phyloP scores from a whole-genome alignment of 2,113 vertebrate species.

The Glaucidium brasilianum region DNA sequence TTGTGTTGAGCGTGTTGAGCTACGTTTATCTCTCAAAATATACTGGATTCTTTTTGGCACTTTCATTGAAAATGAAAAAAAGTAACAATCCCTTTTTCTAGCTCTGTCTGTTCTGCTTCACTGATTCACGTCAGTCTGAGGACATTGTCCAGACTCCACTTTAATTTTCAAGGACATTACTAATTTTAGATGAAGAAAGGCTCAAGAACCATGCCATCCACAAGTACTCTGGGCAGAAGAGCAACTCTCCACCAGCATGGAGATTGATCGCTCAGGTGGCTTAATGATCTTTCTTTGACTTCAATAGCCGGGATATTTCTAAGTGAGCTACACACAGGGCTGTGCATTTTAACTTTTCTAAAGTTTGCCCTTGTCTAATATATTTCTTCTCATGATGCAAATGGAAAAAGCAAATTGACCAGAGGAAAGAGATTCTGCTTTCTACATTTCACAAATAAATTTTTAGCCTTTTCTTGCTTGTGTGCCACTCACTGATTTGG shows the following conservation, averaged over 20 bases:
- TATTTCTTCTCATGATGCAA: background rate
- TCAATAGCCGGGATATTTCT: background rate
- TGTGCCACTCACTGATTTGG: background rate
- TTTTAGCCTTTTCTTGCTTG: background rate
- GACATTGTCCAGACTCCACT: background rate
- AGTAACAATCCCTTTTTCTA: background rate
- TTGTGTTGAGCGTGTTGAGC: background rate
- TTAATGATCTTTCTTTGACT: constrained; percentile 1
- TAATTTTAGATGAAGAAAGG: constrained; percentile 4
- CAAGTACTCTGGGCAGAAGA: background rate
- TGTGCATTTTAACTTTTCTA: background rate
- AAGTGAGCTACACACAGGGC: background rate
- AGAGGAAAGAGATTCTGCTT: background rate
- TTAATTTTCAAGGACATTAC: constrained; percentile 11
- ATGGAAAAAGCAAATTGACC: background rate
- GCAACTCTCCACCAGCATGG: background rate
- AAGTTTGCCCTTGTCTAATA: background rate
- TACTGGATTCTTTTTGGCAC: background rate
- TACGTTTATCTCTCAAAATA: background rate
- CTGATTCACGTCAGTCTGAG: background rate
- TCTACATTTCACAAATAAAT: background rate
- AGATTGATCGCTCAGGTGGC: background rate
- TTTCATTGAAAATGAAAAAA: background rate
- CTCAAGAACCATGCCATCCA: accelerated
- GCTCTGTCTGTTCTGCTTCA: background rate